Evolutionary conservation across 2,797 vertebrate genomes (phyloP).

Genomic region (Rousettus madagascariensis): DNA sequence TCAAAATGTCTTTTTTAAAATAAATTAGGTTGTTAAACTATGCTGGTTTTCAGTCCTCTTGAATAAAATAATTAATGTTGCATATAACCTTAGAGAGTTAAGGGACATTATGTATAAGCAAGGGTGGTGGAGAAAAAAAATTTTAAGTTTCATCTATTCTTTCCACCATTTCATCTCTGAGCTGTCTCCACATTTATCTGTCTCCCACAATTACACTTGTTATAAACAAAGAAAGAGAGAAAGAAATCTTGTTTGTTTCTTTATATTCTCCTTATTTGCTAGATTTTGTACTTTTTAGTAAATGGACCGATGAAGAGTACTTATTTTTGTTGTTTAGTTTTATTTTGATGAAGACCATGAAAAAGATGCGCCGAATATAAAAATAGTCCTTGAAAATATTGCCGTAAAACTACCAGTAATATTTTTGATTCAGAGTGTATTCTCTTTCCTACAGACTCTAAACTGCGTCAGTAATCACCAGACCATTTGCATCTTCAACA

Average conservation of each 20-base stretch:
- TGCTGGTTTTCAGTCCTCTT: neutral
- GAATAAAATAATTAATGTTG: neutral
- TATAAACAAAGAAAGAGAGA: neutral
- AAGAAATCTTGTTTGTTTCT: neutral
- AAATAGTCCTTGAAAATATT: neutral
- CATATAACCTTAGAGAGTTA: neutral
- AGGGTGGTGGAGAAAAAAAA: neutral
- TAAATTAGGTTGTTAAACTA: neutral
- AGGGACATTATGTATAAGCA: neutral
- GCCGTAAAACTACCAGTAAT: neutral
- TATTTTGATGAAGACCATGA: neutral
- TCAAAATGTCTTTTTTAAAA: neutral
- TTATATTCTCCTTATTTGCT: neutral
- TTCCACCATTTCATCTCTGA: constrained; percentile 11
- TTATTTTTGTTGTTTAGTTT: constrained; percentile 21
- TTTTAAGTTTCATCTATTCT: neutral
- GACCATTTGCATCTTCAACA: neutral
- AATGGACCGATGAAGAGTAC: neutral
- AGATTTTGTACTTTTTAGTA: neutral
- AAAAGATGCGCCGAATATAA: neutral
- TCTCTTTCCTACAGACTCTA: neutral
- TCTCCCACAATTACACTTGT: neutral
- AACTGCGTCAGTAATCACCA: neutral
- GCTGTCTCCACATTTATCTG: neutral
- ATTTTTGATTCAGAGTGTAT: neutral